Evolutionary conservation across 2,888 invertebrate genomes (phyloP), one percentile per base, ranked within the genome.

Genomic region (Drosophila melanosoma): DNA sequence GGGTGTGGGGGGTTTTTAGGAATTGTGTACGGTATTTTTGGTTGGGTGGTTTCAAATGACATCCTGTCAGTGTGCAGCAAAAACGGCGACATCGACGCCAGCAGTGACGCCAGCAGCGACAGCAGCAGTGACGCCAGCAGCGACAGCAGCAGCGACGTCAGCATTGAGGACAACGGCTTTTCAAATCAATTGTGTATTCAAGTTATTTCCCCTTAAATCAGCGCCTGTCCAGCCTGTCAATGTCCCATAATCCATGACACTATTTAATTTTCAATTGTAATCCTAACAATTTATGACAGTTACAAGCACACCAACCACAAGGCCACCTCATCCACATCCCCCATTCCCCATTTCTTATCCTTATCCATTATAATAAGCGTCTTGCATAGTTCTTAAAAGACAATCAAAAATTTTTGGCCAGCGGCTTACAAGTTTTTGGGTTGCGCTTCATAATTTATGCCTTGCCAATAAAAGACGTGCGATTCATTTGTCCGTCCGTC

Each of bases 191-290:
- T 85, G 83, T 78, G 78, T 83, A 81, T 86, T 83, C 81, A 83
- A 87, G 88, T 87, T 76, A 84, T 87, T 66, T 69, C 69, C 76
- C 71, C 76, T 88, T 85, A 89, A 85, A 88, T 85, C 85, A 85
- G 85, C 74, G 80, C 76, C 80, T 73, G 82, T 74, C 79, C 69
- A 63, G 54, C 51, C 63, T 79, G 79, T 74, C 88, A 88, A 71
- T 68, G 71, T 66, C 57, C 42, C 82, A 84, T 84, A 87, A 89
- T 87, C 87, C 85, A 64, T 69, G 78, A 60, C 71, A 82, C 86
- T 89, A 88, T 85, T 89, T 89, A 85, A 85, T 85, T 88, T 89
- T 81, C 86, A 78, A 88, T 85, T 85, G 86, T 76, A 86, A 71
- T 74, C 58, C 68, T 58, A 60, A 52, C 72, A 85, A 85, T 85